phyloP scores from a whole-genome alignment of 2,888 invertebrate species.

The Hyalella azteca region DNA sequence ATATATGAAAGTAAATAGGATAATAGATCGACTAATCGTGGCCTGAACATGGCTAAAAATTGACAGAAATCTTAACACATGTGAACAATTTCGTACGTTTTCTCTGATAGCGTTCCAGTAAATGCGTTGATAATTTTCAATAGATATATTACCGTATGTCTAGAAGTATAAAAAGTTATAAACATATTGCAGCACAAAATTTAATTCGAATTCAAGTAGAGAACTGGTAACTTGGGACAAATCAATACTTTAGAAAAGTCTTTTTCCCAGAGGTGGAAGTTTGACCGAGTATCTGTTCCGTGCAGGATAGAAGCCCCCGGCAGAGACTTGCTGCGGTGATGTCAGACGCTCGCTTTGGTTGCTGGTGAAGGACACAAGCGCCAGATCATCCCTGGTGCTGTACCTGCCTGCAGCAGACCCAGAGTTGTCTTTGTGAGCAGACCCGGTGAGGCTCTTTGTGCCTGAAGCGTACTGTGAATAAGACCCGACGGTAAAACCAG shows the following conservation, averaged over 20 bases:
- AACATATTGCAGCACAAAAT: too few species aligned
- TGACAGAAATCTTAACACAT: too few species aligned
- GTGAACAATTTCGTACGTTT: too few species aligned
- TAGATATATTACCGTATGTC: too few species aligned
- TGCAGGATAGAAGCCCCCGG: slow-evolving; percentile 49
- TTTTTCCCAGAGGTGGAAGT: slow-evolving; percentile 52
- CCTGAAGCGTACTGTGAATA: slow-evolving; percentile 35
- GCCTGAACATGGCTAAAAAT: too few species aligned
- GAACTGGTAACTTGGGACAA: too few species aligned
- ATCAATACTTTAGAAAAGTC: slow-evolving; percentile 37
- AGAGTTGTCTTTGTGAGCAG: background rate
- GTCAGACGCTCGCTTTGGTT: slow-evolving; percentile 35
- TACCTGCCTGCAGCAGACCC: slow-evolving; percentile 31
- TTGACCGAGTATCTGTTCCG: slow-evolving; percentile 49
- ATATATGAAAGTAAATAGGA: too few species aligned
- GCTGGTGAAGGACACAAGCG: slow-evolving; percentile 46
- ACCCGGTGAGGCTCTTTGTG: background rate
- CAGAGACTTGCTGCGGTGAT: slow-evolving; percentile 37
- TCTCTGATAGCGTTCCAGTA: too few species aligned
- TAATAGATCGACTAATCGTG: too few species aligned
- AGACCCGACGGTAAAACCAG: background rate
- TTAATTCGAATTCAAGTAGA: too few species aligned
- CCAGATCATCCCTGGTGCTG: slow-evolving; percentile 49
- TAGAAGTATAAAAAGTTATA: too few species aligned
- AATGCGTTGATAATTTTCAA: too few species aligned